phyloP scores from a whole-genome alignment of 2,113 vertebrate species.

The Trichechus manatus region DNA sequence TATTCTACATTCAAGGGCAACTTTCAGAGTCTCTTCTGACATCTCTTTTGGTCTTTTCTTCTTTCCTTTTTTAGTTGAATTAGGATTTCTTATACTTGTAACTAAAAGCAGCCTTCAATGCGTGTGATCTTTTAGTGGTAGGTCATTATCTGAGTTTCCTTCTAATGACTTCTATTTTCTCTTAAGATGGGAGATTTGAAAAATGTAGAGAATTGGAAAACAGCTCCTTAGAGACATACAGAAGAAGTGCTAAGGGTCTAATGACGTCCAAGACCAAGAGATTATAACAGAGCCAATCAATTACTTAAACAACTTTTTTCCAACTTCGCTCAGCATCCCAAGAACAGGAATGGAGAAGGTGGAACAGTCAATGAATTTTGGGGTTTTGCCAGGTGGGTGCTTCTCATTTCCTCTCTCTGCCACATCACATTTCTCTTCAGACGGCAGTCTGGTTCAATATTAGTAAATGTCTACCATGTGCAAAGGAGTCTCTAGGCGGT shows the following conservation, averaged over 20 bases:
- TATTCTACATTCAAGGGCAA: too few relatives aligned
- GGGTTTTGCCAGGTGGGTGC: not conserved
- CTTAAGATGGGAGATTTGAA: not conserved
- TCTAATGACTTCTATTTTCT: not conserved
- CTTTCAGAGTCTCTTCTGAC: too few relatives aligned
- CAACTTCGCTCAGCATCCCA: not conserved
- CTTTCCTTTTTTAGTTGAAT: not conserved
- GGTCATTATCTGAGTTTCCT: not conserved
- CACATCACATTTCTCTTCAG: not conserved
- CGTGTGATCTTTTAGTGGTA: not conserved
- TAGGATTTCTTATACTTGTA: not conserved
- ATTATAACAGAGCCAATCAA: not conserved
- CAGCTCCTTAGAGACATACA: not conserved
- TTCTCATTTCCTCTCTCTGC: not conserved
- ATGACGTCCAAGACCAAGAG: not conserved
- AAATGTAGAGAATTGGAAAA: not conserved
- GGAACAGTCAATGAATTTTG: not conserved
- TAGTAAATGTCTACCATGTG: not conserved
- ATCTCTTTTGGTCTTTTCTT: too few relatives aligned
- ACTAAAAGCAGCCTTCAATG: not conserved
- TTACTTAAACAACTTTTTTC: not conserved
- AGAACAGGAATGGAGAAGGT: not conserved
- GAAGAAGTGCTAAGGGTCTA: not conserved
- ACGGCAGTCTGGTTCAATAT: not conserved
- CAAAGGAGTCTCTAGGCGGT: too few relatives aligned